Evolutionary conservation across 2,888 invertebrate genomes (phyloP), one percentile per base, ranked within the genome.

Genomic region (Acanthosepion pharaonis): DNA sequence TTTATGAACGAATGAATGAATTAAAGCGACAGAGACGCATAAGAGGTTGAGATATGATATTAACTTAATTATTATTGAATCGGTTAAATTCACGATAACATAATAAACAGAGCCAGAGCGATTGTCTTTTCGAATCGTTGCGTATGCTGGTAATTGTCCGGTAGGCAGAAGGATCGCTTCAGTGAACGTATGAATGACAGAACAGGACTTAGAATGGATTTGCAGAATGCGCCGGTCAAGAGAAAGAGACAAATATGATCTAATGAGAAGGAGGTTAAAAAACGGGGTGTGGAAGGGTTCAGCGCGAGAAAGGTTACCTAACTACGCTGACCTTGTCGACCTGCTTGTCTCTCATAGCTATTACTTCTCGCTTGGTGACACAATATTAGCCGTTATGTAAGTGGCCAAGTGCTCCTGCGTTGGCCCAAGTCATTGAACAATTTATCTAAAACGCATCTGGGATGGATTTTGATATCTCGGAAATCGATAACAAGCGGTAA

Each of bases 301-400:
- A 11, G n/a, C n/a, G n/a, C n/a, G n/a, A n/a, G 8, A n/a, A n/a
- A 33, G 78, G 78, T 78, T 33, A n/a, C 78, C 78, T 78, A 78
- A n/a, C 78, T n/a, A 15, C 15, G 9, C n/a, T 78, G 78, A 78
- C 78, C 78, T 78, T 78, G 78, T 78, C 78, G 78, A 78, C 78
- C n/a, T 78, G 11, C n/a, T 78, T 78, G 78, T 78, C 78, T 78
- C 78, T 15, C 11, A n/a, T 78, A n/a, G 78, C 78, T 15, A n/a
- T 78, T 78, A 78, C 78, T 33, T 78, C 78, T 78, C 78, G 78
- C 78, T 78, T 78, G 78, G 78, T n/a, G 78, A n/a, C 78, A 78
- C 78, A 78, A 33, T n/a, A 78, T 78, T 78, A 78, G 78, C 78
- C 78, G 78, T 78, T 78, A 11, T 33, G 15, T 78, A 78, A 78